A percentile compares a stretch with the other conserved stretches of the same genome.
Evolutionary conservation across 2,888 invertebrate species (phyloP).

Genomic region (Cephus rjabovi): DNA sequence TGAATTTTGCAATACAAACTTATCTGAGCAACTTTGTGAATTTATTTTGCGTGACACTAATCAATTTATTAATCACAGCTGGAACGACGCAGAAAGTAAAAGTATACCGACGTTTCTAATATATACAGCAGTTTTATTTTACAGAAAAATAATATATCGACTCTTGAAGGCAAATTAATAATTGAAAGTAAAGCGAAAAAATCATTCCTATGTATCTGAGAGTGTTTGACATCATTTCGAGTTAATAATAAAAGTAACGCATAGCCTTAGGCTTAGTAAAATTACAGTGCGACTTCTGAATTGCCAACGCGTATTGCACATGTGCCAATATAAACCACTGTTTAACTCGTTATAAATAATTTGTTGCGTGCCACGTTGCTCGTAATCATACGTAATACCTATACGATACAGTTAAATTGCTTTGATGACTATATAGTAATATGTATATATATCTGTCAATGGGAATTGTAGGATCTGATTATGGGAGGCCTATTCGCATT

Average conservation of each 20-base stretch:
- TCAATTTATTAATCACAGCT: neutral
- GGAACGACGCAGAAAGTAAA: neutral
- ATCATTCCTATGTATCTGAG: slow-evolving; percentile 35
- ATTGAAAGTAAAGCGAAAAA: slow-evolving; percentile 26
- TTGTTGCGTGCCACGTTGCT: neutral
- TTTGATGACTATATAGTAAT: neutral
- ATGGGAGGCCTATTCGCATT: neutral
- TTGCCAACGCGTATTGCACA: neutral
- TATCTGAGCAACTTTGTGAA: neutral
- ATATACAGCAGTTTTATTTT: neutral
- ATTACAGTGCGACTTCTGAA: neutral
- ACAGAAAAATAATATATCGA: slow-evolving; percentile 11
- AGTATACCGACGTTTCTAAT: neutral
- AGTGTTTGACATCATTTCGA: neutral
- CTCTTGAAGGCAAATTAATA: slow-evolving; percentile 21
- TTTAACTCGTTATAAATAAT: neutral
- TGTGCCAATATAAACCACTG: neutral
- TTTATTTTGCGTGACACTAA: neutral
- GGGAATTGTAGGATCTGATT: neutral
- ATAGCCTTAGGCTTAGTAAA: neutral
- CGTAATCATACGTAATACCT: neutral
- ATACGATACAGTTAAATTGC: neutral
- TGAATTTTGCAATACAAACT: neutral
- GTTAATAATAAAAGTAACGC: neutral
- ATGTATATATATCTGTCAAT: neutral